Evolutionary conservation across 2,888 invertebrate genomes (phyloP).

Genomic region (Lampropteryx suffumata): DNA sequence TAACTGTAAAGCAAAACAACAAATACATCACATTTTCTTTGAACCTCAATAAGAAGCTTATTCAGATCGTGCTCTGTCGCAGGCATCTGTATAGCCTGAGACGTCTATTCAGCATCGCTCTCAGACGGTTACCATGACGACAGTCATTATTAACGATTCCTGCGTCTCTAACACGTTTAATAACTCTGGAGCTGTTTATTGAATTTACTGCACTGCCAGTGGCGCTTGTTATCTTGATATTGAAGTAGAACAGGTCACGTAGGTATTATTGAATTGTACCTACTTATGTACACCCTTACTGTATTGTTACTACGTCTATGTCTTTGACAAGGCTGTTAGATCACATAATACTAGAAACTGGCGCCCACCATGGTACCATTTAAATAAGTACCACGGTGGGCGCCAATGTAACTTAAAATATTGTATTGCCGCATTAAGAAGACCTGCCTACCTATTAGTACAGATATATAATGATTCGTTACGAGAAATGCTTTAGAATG

Average conservation of each 20-base stretch:
- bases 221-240: conserved; percentile 4
- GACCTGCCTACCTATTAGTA: too few relatives aligned
- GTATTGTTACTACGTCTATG: too few relatives aligned
- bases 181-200: conserved; percentile 20
- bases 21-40: background rate
- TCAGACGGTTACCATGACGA: conserved; percentile 23
- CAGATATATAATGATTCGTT: too few relatives aligned
- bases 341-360: too few relatives aligned
- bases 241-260: background rate
- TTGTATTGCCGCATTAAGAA: too few relatives aligned
- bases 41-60: conserved; percentile 14
- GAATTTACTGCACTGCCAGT: conserved; percentile 29
- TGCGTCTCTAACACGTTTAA: conserved; percentile 11
- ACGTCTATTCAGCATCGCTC: conserved; percentile 15
- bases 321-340: too few relatives aligned
- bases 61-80: conserved; percentile 9
- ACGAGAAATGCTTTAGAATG: too few relatives aligned
- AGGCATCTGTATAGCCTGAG: background rate
- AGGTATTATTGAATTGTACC: background rate
- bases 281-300: background rate
- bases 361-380: too few relatives aligned
- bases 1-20: too few relatives aligned
- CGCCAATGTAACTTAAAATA: conserved; percentile 34
- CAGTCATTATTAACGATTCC: conserved; percentile 13
- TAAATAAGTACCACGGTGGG: conserved; percentile 30